Evolutionary conservation across 2,797 vertebrate genomes (phyloP), one percentile per base, ranked within the genome.

Genomic region (Xenops minutus): DNA sequence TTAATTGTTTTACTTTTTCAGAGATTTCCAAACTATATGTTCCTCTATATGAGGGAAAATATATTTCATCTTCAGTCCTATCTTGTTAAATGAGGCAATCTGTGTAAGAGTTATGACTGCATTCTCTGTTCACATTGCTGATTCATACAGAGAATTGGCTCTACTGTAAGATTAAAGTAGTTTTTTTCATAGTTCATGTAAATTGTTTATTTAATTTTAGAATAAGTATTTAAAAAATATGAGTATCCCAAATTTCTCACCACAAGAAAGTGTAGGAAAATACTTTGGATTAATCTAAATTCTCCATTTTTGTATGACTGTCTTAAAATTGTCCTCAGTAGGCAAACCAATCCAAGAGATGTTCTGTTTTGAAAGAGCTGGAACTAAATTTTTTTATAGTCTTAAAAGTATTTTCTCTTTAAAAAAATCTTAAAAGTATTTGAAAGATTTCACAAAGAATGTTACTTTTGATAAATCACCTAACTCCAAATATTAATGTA

Each of bases 31-130:
- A 95, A 34, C 5, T 95, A 48, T 88, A 72, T 73, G 73, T 90
- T 93, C 46, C 13, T 79, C 52, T 74, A 84, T 52, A 78, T 78
- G 81, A 95, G 82, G 48, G 68, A 88, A 76, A 85, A 91, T 77
- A 89, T 75, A 49, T 96, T 96, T 96, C 59, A 86, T 93, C 92
- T 96, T 97, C 93, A 82, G 71, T 95, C 87, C 63, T 39, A 58
- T 95, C 63, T 58, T 92, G 36, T 91, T 95, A 94, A 89, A 94
- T 91, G 95, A 80, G 96, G 95, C 78, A 90, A 76, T 94, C 71
- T 92, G n/a, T 90, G 85, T 89, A 88, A 92, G 75, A 94, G 51
- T 93, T 95, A 68, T 21, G 7, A 81, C 24, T 44, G 21, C 0
- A 1, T 86, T 93, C 43, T 79, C 32, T 78, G 67, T 18, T 75